Percentiles rank a stretch among this genome's conserved stretches.
Evolutionary conservation across 2,113 vertebrate genomes (phyloP).

Genomic region (Tachuris rubrigastra): DNA sequence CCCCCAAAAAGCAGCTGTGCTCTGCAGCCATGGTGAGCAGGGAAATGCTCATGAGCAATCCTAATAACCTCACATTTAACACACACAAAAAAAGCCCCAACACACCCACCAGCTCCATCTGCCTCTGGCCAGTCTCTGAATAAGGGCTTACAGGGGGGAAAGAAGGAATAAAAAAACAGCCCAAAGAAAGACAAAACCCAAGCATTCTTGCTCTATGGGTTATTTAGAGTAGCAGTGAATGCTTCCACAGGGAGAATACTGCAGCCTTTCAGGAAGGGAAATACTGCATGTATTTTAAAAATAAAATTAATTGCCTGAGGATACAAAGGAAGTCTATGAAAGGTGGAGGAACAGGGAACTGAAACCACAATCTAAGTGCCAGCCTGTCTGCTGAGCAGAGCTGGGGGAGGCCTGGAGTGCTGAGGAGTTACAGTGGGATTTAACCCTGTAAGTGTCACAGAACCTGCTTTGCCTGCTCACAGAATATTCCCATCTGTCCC

Average conservation of each 20-base stretch:
- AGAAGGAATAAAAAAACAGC: too few relatives aligned
- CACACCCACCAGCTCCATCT: background rate
- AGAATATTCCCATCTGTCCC: background rate
- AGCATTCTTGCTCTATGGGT: background rate
- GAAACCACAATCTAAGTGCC: background rate
- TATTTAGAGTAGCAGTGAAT: background rate
- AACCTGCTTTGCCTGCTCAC: background rate
- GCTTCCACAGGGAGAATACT: background rate
- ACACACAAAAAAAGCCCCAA: background rate
- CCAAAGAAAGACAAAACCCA: background rate
- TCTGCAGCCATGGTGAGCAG: background rate
- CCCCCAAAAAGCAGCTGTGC: background rate
- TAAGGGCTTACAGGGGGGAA: background rate
- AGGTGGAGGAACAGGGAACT: background rate
- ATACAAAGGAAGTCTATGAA: constrained; percentile 2
- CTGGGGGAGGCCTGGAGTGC: background rate
- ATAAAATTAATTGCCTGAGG: background rate
- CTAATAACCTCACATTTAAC: background rate
- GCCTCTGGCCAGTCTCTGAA: background rate
- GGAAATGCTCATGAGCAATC: background rate
- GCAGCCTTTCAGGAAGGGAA: background rate
- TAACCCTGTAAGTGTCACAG: background rate
- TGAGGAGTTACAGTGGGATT: background rate
- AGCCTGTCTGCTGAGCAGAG: background rate
- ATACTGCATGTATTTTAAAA: background rate